Evolutionary conservation across 2,888 invertebrate genomes (phyloP).

Genomic region (Coecobrya sp.): DNA sequence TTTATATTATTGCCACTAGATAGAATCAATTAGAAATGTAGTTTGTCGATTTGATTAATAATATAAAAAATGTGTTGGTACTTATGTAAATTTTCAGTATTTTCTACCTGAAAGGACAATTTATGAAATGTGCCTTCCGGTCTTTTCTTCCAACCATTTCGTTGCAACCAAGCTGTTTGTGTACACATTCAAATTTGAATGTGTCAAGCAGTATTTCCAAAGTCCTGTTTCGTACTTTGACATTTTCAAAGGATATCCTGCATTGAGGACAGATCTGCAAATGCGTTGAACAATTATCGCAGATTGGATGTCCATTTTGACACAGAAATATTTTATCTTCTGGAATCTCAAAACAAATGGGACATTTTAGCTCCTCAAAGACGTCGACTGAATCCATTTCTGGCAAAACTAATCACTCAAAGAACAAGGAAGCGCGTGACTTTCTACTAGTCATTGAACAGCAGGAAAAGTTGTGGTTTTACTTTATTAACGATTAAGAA

Average conservation of each 20-base stretch:
- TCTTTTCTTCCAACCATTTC: background rate
- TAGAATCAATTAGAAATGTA: too few species aligned
- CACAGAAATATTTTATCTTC: slow-evolving; percentile 21
- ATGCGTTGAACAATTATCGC: background rate
- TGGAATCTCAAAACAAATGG: slow-evolving; percentile 1
- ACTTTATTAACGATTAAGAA: too few species aligned
- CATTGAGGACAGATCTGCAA: background rate
- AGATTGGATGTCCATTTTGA: background rate
- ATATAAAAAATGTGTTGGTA: slow-evolving; percentile 1
- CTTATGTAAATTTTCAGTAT: background rate
- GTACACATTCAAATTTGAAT: background rate
- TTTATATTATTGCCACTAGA: background rate
- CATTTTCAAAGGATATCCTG: background rate
- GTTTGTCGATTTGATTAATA: too few species aligned
- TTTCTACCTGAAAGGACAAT: background rate
- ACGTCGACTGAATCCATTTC: too few species aligned
- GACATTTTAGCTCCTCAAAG: background rate
- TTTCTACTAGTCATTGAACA: too few species aligned
- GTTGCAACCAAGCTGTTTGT: background rate
- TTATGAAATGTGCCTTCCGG: background rate
- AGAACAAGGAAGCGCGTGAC: too few species aligned
- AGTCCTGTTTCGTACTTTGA: background rate
- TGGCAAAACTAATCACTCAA: too few species aligned
- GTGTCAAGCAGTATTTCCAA: background rate
- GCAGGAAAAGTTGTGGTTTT: too few species aligned